Evolutionary conservation across 2,113 vertebrate species (phyloP).

Genomic region (Anolis carolinensis): DNA sequence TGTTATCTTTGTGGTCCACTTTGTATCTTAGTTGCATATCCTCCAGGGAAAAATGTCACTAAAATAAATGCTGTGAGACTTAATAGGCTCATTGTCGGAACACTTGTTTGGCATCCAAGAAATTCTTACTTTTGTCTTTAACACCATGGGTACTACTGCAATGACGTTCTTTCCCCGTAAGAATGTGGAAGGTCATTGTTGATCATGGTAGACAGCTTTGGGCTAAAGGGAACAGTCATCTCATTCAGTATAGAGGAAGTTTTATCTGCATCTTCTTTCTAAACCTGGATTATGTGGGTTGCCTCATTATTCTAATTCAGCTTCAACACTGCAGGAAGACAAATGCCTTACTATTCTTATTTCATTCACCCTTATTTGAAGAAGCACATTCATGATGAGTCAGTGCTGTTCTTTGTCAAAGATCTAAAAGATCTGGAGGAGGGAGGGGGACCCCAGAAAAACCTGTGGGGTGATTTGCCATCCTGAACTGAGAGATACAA

Average conservation of each 20-base stretch:
- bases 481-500: neutral
- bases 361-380: neutral
- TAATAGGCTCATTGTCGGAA: neutral
- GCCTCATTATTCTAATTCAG: neutral
- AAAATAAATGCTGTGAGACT: neutral
- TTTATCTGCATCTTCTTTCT: neutral
- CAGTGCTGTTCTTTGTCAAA: neutral
- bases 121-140: too few relatives aligned
- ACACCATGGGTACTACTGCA: too few relatives aligned
- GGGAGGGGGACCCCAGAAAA: neutral
- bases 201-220: neutral
- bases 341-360: neutral
- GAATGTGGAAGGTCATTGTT: too few relatives aligned
- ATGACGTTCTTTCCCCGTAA: too few relatives aligned
- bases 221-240: neutral
- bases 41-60: too few relatives aligned
- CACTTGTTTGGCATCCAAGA: neutral
- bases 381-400: neutral
- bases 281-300: too few relatives aligned
- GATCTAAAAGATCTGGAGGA: neutral
- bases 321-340: too few relatives aligned
- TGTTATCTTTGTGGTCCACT: neutral
- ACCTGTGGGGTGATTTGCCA: neutral
- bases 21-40: neutral
- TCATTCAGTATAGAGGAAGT: neutral